Percentiles rank a stretch among this genome's conserved stretches.
Conservation (phyloP, 2,113 vertebrate genomes). For the Eulacestoma nigropectus region DNA sequence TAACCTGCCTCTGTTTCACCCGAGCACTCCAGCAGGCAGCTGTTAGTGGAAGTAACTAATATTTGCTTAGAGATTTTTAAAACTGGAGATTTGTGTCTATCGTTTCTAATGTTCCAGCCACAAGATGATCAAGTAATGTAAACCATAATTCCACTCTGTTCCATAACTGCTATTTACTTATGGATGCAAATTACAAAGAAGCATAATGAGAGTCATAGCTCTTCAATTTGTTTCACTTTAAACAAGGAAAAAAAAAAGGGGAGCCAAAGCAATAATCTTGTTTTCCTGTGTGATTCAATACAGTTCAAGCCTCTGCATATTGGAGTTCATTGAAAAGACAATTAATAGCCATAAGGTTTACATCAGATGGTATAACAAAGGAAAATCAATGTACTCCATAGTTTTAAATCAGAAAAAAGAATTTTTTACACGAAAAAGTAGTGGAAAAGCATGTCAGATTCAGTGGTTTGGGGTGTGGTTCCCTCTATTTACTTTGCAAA, state of each 20-base stretch:
- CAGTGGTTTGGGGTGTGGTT: neutral
- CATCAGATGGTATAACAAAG: neutral
- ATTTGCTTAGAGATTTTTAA: neutral
- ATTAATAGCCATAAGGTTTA: neutral
- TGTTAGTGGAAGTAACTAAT: neutral
- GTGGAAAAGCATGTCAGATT: neutral
- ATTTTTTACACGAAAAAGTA: neutral
- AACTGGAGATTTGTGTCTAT: neutral
- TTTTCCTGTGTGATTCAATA: neutral
- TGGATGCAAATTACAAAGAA: neutral
- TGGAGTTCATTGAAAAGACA: neutral
- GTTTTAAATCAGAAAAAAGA: neutral
- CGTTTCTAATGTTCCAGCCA: neutral
- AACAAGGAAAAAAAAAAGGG: neutral
- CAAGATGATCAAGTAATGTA: neutral
- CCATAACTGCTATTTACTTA: neutral
- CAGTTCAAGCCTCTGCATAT: neutral
- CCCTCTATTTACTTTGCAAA: neutral
- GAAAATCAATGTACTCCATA: neutral
- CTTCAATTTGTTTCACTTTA: slow-evolving; percentile 9
- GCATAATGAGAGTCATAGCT: neutral
- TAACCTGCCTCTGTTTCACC: neutral
- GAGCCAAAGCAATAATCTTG: neutral
- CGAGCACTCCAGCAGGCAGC: neutral
- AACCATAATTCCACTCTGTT: neutral